These are phyloP conservation scores for Tangachromis dhanisi DNA, from an alignment of 2,113 vertebrate species.

Conservation along the genomic window DNA sequence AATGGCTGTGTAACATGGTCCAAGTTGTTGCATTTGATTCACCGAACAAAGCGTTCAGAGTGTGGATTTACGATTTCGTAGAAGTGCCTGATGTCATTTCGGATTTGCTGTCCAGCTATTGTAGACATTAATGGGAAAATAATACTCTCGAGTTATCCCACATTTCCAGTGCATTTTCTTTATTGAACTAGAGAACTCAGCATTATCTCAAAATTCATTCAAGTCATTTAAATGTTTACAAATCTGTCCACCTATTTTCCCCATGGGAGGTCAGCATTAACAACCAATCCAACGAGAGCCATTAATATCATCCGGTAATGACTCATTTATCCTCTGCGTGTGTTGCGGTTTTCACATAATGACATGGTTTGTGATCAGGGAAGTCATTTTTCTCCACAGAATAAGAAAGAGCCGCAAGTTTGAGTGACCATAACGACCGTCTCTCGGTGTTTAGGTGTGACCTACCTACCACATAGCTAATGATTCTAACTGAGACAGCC, in stretches of 20 bases:
- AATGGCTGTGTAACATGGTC: constrained; percentile 27
- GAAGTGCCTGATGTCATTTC: constrained; percentile 3
- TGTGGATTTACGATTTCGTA: neutral
- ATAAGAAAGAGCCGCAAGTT: neutral
- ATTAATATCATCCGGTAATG: constrained; percentile 35
- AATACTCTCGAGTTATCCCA: neutral
- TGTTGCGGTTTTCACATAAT: constrained; percentile 32
- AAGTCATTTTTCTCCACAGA: constrained; percentile 26
- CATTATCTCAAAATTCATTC: constrained; percentile 2
- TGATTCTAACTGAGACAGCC: constrained; percentile 16
- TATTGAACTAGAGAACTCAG: neutral
- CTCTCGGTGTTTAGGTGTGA: constrained; percentile 30
- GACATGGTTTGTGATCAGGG: constrained; percentile 33
- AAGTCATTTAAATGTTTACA: constrained; percentile 1
- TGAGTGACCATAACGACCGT: constrained; percentile 6
- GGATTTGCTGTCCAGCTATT: neutral
- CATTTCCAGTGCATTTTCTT: neutral
- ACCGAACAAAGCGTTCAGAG: neutral
- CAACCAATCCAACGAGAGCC: neutral
- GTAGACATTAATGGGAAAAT: neutral
- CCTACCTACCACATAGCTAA: constrained; percentile 31
- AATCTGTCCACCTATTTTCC: constrained; percentile 19
- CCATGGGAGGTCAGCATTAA: neutral
- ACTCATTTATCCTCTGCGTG: constrained; percentile 33
- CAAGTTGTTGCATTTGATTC: constrained; percentile 39